Evolutionary conservation across 1,140 invertebrate genomes (phyloP), one percentile per base, ranked within the genome.

Genomic region (Meteorus sp.): DNA sequence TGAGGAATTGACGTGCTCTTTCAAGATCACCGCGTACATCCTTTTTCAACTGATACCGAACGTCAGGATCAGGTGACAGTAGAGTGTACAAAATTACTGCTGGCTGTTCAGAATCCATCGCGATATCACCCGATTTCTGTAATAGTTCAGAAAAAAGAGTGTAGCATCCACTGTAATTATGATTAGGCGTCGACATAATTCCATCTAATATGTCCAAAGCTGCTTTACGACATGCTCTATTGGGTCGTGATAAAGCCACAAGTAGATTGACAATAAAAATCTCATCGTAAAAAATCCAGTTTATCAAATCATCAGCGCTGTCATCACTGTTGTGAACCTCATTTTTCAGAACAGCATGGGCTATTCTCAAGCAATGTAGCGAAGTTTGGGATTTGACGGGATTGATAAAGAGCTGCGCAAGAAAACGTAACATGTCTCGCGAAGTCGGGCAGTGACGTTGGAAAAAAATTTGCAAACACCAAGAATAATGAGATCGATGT

Each of bases 41-140:
- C 9, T 62, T 15, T 25, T 75, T 76, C 2, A 76, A 44, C 47
- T 79, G 73, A 37, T 61, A 17, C 51, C 33, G 70, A 0, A 80
- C 75, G 27, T 80, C 73, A 9, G 76, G 72, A 64, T 81, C 77
- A 0, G 82, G 79, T n/a, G 8, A n/a, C 13, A n/a, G 11, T 4
- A 39, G 8, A 11, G 8, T 39, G 11, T 39, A 39, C 8, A 39
- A 13, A 39, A 11, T n/a, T 11, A 85, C 47, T 1, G 84, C 79
- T 2, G 85, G 62, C 56, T 87, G 88, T 52, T 89, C 83, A 56
- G 80, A 70, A 64, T 90, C 88, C 39, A 88, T 66, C 25, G 78
- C 45, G 35, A 90, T 75, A 67, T 90, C 88, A 15, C 81, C 69
- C 23, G 61, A 64, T 22, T 65, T 63, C 5, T 59, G 27, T 0